Base-by-base conservation (phyloP, 2,888 invertebrate genomes). In the Gastrophysa polygoni region DNA sequence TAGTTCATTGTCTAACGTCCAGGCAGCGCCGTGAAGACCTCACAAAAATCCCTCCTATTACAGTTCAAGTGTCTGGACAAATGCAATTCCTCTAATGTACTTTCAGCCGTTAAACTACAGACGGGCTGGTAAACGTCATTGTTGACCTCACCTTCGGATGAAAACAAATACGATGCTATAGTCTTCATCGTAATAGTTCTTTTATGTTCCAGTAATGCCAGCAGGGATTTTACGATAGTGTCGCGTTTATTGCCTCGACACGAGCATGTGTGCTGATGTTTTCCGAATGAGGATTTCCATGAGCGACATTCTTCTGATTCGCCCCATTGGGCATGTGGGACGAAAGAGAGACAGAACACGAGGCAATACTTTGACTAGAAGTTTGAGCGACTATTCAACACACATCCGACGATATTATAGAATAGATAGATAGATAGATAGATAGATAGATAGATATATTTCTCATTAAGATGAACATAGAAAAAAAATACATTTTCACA, bases 101-200 rank as follows among this genome's bases (percentile, higher is more conserved):
- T 38, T 38, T 38, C 38, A 32, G 38, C 38, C n/a, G 38, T 38
- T 4, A 38, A 38, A 38, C 38, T 38, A n/a, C 14, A 11, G 11
- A 32, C 32, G 32, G 8, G 38, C 38, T 38, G 7, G 14, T 38
- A 38, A 11, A 38, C 38, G 38, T n/a, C 38, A n/a, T 38, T 38
- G 38, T 38, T 38, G 38, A 38, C 38, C 38, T 32, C 29, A 32
- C n/a, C n/a, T n/a, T n/a, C 29, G 8, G 6, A 32, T 32, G 54
- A 43, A 48, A 47, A 58, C 48, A 61, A 32, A 46, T 16, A 43
- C 43, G 18, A 43, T 43, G 38, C 54, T 54, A n/a, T n/a, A 24
- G 44, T 54, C 43, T 54, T 43, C 10, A 38, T 24, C 43, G 54
- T 43, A 21, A 54, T 54, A 54, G 54, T 34, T 54, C 54, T 54